Percentiles rank a stretch among this genome's conserved stretches.
Evolutionary conservation across 64 coral and sea anemone species (phyloP).

Genomic region (Dendronephthya gigantea): DNA sequence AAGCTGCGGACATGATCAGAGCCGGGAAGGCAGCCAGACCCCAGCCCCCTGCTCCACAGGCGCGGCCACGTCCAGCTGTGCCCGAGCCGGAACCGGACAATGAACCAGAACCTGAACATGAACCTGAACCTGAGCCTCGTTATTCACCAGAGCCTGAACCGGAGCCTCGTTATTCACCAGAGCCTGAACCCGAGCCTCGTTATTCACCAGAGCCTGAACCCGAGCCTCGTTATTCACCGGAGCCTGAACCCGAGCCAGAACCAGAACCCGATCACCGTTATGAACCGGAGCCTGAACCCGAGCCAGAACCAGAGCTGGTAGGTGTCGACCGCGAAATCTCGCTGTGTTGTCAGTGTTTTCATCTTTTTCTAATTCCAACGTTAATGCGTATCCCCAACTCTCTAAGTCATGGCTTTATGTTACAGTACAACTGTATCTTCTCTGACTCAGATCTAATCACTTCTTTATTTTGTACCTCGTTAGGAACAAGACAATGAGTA

Average conservation of each 20-base stretch:
- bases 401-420: too few relatives aligned
- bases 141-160: slow-evolving; percentile 55
- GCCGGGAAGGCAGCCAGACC: slow-evolving; percentile 61
- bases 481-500: neutral
- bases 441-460: too few relatives aligned
- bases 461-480: neutral
- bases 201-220: slow-evolving; percentile 1
- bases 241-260: slow-evolving; percentile 50
- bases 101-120: slow-evolving; percentile 42
- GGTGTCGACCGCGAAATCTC: slow-evolving; percentile 7
- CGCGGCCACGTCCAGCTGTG: neutral
- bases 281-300: slow-evolving; percentile 34
- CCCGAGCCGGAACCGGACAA: slow-evolving; percentile 48
- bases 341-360: too few relatives aligned
- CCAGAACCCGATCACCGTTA: slow-evolving; percentile 35
- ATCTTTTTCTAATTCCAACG: too few relatives aligned
- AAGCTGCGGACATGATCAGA: slow-evolving; percentile 60
- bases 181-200: slow-evolving; percentile 49
- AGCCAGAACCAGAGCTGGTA: slow-evolving; percentile 26
- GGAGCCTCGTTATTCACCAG: slow-evolving; percentile 7
- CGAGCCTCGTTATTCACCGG: slow-evolving; percentile 17
- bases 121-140: neutral
- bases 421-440: too few relatives aligned
- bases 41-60: slow-evolving; percentile 20
- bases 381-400: too few relatives aligned